Evolutionary conservation across 2,113 vertebrate species (phyloP).

Genomic region (Beaufortia kweichowensis): DNA sequence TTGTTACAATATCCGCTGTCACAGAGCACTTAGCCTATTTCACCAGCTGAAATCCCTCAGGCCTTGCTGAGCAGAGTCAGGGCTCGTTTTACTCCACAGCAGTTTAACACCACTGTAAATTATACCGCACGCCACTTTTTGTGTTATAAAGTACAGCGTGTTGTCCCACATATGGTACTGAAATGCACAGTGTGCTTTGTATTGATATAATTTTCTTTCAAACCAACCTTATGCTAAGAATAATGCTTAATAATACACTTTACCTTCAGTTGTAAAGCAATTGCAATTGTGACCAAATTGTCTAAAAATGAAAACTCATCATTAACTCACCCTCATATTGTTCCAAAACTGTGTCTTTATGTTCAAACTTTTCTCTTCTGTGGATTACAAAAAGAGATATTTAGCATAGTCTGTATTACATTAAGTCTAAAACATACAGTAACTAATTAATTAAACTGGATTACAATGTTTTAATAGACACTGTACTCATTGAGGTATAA

Average conservation of each 20-base stretch:
- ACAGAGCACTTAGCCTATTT: conserved; percentile 39
- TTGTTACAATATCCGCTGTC: conserved; percentile 36
- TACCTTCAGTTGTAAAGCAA: too few species aligned
- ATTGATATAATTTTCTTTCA: neutral
- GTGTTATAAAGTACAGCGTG: neutral
- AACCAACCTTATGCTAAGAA: too few species aligned
- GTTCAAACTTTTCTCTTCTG: too few species aligned
- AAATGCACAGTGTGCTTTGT: neutral
- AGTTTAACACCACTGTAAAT: neutral
- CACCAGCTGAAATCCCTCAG: conserved; percentile 34
- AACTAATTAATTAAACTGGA: neutral
- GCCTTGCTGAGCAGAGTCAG: neutral
- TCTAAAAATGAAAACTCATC: too few species aligned
- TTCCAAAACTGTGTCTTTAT: too few species aligned
- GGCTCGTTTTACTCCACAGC: neutral
- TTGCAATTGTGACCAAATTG: too few species aligned
- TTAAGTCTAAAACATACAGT: neutral
- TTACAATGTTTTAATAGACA: neutral
- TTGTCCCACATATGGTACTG: neutral
- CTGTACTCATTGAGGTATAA: neutral
- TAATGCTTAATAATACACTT: too few species aligned
- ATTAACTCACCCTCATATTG: too few species aligned
- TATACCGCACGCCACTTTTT: neutral
- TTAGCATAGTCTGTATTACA: neutral
- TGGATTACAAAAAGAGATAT: too few species aligned